Conservation (phyloP, 1,140 invertebrate genomes). For the Drosophila ficusphila region DNA sequence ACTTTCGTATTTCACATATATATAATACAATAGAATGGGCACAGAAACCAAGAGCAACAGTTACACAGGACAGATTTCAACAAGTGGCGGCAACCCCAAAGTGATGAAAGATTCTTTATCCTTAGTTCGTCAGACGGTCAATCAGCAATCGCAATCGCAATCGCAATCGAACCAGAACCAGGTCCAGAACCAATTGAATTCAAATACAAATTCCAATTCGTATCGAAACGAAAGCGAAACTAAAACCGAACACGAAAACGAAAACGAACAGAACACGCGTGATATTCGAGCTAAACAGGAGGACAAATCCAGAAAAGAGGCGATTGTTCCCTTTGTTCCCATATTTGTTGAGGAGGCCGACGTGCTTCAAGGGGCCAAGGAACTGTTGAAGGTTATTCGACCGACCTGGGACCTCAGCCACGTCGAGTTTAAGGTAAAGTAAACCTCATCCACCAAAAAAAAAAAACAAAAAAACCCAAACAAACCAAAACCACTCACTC, state of each 20-base stretch:
- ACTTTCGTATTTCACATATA: slow-evolving; percentile 78
- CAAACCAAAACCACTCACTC: background rate
- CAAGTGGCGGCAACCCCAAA: slow-evolving; percentile 82
- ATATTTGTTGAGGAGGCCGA: slow-evolving; percentile 85
- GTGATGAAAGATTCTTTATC: slow-evolving; percentile 82
- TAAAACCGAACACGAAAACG: slow-evolving; percentile 41
- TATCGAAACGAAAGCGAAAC: slow-evolving; percentile 42
- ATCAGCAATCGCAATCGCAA: slow-evolving; percentile 67
- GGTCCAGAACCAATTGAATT: slow-evolving; percentile 59
- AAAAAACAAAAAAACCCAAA: no score
- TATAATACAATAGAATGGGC: slow-evolving; percentile 82
- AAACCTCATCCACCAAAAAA: slow-evolving; percentile 17
- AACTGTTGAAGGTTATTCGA: slow-evolving; percentile 85
- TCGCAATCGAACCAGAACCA: slow-evolving; percentile 68
- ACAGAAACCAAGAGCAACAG: slow-evolving; percentile 83
- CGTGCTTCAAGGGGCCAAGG: slow-evolving; percentile 85
- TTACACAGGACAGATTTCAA: slow-evolving; percentile 82
- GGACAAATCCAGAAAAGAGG: slow-evolving; percentile 45
- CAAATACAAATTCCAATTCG: slow-evolving; percentile 37
- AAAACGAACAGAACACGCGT: slow-evolving; percentile 36
- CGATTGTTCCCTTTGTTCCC: slow-evolving; percentile 77
- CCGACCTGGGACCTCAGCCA: slow-evolving; percentile 85
- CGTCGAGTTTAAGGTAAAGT: slow-evolving; percentile 85
- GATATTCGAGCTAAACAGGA: slow-evolving; percentile 47
- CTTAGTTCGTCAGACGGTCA: slow-evolving; percentile 74